Evolutionary conservation across 2,797 vertebrate species (phyloP).

Genomic region (Pseudocheirus occidentalis): DNA sequence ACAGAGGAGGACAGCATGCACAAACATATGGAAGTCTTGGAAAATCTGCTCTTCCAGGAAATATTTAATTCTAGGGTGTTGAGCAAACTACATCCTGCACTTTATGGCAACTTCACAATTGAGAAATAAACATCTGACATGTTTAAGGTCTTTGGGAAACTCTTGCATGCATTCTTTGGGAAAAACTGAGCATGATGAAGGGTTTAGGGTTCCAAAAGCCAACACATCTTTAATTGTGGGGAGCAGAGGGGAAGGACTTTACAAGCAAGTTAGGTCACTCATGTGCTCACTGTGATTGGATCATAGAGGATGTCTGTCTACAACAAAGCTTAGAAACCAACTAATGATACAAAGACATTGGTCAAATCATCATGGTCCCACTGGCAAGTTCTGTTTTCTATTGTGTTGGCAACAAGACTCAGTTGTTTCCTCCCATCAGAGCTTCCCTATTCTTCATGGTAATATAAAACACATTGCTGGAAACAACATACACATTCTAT

Average conservation of each 20-base stretch:
- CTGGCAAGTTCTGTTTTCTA: conserved; percentile 77
- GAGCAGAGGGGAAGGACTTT: conserved; percentile 42
- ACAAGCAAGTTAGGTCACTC: conserved; percentile 24
- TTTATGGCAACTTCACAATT: conserved; percentile 26
- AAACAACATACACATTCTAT: conserved; percentile 79
- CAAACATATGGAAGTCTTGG: conserved; percentile 8
- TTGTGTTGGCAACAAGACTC: conserved; percentile 76
- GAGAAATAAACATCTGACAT: conserved; percentile 26
- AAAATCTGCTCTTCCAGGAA: conserved; percentile 44
- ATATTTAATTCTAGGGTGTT: conserved; percentile 52
- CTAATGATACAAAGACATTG: conserved; percentile 36
- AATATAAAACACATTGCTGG: conserved; percentile 87
- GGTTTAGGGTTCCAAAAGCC: conserved; percentile 25
- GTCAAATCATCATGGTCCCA: conserved; percentile 61
- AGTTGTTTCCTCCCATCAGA: conserved; percentile 82
- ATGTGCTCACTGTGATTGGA: not conserved
- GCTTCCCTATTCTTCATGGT: conserved; percentile 81
- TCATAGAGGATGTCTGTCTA: conserved; percentile 16
- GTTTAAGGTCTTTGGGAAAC: conserved; percentile 38
- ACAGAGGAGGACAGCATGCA: not conserved
- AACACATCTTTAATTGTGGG: not conserved
- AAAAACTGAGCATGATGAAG: conserved; percentile 31
- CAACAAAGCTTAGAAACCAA: conserved; percentile 38
- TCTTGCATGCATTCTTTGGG: conserved; percentile 5
- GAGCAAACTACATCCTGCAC: conserved; percentile 16